Evolutionary conservation across 2,113 vertebrate species (phyloP).

Genomic region (Chitala chitala): DNA sequence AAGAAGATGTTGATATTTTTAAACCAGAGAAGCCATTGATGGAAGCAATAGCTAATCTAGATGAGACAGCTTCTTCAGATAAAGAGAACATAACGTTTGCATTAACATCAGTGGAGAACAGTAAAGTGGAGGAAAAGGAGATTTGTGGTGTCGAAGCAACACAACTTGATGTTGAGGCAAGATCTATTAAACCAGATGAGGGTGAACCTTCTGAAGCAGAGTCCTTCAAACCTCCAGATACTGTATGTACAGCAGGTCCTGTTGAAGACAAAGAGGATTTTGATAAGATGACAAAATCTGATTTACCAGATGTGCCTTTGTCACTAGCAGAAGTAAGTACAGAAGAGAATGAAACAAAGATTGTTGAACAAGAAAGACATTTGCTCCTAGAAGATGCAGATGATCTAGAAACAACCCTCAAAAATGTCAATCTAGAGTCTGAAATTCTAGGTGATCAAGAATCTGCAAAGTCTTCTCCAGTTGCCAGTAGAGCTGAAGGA

Average conservation of each 20-base stretch:
- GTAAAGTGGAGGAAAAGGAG: too few relatives aligned
- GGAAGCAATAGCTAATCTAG: constrained; percentile 50
- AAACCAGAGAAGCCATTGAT: constrained; percentile 56
- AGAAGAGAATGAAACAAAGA: background rate
- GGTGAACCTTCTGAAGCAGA: too few relatives aligned
- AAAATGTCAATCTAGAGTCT: constrained; percentile 17
- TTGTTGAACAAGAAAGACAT: background rate
- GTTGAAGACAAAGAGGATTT: too few relatives aligned
- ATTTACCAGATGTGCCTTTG: too few relatives aligned
- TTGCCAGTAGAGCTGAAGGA: constrained; percentile 23
- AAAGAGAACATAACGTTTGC: background rate
- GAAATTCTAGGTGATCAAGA: too few relatives aligned
- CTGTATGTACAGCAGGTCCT: too few relatives aligned
- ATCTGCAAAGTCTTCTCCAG: constrained; percentile 32
- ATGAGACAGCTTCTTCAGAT: constrained; percentile 20
- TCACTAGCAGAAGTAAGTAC: background rate
- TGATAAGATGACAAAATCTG: too few relatives aligned
- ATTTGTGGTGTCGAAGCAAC: too few relatives aligned
- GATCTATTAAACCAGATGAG: too few relatives aligned
- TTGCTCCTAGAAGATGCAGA: constrained; percentile 9
- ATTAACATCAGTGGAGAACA: constrained; percentile 6
- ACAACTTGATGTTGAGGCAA: too few relatives aligned
- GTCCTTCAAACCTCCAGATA: too few relatives aligned
- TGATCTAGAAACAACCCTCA: constrained; percentile 8
- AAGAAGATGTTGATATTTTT: too few relatives aligned